Percentiles rank a stretch among this genome's conserved stretches.
phyloP scores from a whole-genome alignment of 23 tunicate genomes.

The Corella eumyota region DNA sequence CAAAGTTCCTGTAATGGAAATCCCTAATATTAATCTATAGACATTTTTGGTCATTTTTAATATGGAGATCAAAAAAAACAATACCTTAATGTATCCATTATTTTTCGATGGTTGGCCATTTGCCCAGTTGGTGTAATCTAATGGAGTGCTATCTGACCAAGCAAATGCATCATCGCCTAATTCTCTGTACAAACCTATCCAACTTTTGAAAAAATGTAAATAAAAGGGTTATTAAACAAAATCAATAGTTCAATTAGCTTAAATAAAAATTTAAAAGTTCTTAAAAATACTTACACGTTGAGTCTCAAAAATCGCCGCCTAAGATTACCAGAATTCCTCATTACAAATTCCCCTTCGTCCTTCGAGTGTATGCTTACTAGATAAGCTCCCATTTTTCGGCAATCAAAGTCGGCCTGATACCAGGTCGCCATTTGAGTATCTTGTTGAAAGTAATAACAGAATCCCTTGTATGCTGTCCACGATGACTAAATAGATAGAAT shows the following conservation, averaged over 20 bases:
- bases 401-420: slow-evolving; percentile 68
- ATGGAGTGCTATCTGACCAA: slow-evolving; percentile 57
- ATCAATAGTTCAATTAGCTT: no score
- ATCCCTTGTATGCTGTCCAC: slow-evolving; percentile 52
- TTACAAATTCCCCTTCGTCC: slow-evolving; percentile 55
- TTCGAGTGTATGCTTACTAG: slow-evolving; percentile 62
- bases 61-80: not conserved
- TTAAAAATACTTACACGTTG: slow-evolving; percentile 28
- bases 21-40: not conserved
- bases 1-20: slow-evolving; percentile 39
- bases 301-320: slow-evolving; percentile 17
- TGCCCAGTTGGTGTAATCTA: slow-evolving; percentile 69
- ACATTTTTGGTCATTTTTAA: not conserved
- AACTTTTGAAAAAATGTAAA: slow-evolving; percentile 17
- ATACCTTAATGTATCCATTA: slow-evolving; percentile 32
- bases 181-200: slow-evolving; percentile 68
- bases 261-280: no score
- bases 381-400: slow-evolving; percentile 46
- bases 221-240: no score
- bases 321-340: slow-evolving; percentile 24
- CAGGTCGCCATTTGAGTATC: slow-evolving; percentile 35
- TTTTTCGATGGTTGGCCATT: slow-evolving; percentile 54
- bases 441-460: slow-evolving; percentile 45
- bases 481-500: slow-evolving; percentile 9
- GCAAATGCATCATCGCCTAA: slow-evolving; percentile 27